Conservation (phyloP, 1,140 invertebrate genomes). For the Harpegnathos saltator region DNA sequence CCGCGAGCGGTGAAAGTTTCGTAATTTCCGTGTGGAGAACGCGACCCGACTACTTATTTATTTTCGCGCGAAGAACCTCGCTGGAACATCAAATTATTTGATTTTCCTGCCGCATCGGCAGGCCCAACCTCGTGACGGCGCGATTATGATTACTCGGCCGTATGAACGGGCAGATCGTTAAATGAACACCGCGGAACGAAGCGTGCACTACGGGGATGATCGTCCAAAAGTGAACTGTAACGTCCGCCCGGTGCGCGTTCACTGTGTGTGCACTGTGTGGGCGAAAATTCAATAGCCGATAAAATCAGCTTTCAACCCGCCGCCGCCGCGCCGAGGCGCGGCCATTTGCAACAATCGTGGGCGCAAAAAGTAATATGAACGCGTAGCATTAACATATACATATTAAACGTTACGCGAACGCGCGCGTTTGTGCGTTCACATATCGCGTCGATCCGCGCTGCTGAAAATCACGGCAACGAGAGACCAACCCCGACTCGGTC, state of each 20-base stretch:
- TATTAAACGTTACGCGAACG: constrained; percentile 10
- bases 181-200: background rate
- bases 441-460: background rate
- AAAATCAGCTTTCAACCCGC: constrained; percentile 43
- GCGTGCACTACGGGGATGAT: background rate
- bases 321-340: background rate
- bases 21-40: constrained; percentile 41
- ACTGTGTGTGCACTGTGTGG: no score
- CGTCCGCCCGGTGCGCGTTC: background rate
- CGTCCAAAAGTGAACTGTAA: background rate
- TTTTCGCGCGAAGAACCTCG: background rate
- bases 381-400: constrained; percentile 24
- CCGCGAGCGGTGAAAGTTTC: constrained; percentile 37
- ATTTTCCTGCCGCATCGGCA: background rate
- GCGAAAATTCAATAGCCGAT: constrained; percentile 41
- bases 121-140: background rate
- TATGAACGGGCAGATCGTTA: constrained; percentile 5
- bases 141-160: constrained; percentile 9
- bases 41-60: constrained; percentile 23
- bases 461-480: constrained; percentile 48
- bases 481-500: background rate
- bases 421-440: no score
- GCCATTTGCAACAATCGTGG: constrained; percentile 30
- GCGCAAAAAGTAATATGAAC: constrained; percentile 1
- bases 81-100: constrained; percentile 38